phyloP scores from a whole-genome alignment of 2,113 vertebrate genomes.

The Marmota flaviventris region DNA sequence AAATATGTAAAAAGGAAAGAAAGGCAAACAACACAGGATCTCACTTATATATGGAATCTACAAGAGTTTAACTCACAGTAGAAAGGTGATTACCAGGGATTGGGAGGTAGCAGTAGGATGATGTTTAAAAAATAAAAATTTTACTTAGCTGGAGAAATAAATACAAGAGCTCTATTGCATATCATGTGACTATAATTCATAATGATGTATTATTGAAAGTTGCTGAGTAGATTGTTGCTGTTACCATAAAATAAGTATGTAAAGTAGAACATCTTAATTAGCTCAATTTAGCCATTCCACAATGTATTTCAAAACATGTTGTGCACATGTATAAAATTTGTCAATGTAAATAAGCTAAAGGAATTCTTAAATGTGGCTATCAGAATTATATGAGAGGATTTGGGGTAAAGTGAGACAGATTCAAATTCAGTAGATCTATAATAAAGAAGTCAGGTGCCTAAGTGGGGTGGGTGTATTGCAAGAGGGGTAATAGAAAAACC shows the following conservation, averaged over 20 bases:
- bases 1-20: not conserved
- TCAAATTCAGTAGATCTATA: not conserved
- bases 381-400: not conserved
- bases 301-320: not conserved
- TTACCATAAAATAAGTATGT: not conserved
- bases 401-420: not conserved
- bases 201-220: not conserved
- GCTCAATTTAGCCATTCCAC: not conserved
- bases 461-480: accelerated
- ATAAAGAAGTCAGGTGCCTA: not conserved
- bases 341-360: not conserved
- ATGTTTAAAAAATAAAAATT: not conserved
- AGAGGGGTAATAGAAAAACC: not conserved
- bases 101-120: not conserved
- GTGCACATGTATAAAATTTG: not conserved
- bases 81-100: not conserved
- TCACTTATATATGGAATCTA: not conserved
- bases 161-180: not conserved
- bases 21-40: no score
- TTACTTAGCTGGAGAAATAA: not conserved
- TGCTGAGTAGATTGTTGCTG: not conserved
- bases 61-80: not conserved
- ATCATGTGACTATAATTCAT: not conserved
- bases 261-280: no score
- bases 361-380: not conserved